These are phyloP conservation scores for Parazoanthus atlanticus DNA, from an alignment of 92 coral and sea anemone species.

Conservation along the genomic window DNA sequence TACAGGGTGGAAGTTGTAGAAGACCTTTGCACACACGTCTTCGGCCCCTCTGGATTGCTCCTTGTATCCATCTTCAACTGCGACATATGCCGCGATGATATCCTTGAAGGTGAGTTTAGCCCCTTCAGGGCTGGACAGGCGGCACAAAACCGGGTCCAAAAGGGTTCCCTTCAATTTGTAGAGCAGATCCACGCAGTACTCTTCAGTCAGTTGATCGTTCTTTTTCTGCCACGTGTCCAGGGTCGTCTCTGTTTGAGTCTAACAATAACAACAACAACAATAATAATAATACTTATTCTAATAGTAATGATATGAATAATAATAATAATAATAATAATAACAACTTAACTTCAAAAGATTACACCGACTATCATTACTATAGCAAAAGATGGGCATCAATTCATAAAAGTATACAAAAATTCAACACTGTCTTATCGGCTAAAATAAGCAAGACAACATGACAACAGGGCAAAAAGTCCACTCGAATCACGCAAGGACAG, in stretches of 20 bases:
- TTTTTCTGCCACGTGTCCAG: slow-evolving; percentile 46
- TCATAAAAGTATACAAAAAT: no score
- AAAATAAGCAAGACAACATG: no score
- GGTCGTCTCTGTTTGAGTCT: slow-evolving; percentile 40
- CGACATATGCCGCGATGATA: slow-evolving; percentile 53
- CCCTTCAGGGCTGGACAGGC: slow-evolving; percentile 51
- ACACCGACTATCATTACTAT: no score
- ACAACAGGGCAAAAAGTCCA: no score
- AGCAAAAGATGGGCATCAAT: no score
- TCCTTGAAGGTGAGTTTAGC: slow-evolving; percentile 54
- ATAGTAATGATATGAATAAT: no score
- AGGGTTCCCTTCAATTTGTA: slow-evolving; percentile 22
- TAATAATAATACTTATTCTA: neutral
- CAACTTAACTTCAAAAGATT: no score
- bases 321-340: no score
- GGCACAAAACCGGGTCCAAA: slow-evolving; percentile 51
- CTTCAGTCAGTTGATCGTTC: slow-evolving; percentile 51
- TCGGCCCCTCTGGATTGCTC: slow-evolving; percentile 55
- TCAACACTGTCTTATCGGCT: no score
- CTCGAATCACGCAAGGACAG: no score
- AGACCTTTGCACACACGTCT: slow-evolving; percentile 62
- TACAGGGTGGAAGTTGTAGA: slow-evolving; percentile 69
- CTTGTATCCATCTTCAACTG: slow-evolving; percentile 52
- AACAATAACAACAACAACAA: neutral
- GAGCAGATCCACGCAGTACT: slow-evolving; percentile 43